These are phyloP conservation scores for Gallinago solitaria DNA, from an alignment of 2,797 vertebrate genomes.

Conservation along the genomic window DNA sequence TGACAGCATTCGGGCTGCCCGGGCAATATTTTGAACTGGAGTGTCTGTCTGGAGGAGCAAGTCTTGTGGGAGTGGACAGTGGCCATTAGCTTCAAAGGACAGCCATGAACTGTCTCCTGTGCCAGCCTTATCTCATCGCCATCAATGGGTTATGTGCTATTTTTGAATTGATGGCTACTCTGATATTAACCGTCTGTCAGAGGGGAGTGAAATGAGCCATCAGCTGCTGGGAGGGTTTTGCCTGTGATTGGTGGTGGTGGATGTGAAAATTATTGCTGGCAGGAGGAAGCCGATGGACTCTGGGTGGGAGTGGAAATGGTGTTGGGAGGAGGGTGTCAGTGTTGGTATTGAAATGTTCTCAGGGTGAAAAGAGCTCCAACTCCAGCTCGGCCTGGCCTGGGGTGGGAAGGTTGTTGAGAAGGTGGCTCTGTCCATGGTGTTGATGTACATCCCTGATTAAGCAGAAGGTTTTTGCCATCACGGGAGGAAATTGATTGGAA, in stretches of 20 bases:
- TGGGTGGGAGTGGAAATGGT: neutral
- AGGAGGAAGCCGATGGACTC: neutral
- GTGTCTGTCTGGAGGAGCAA: neutral
- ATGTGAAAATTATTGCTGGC: neutral
- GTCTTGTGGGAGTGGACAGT: neutral
- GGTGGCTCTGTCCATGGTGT: neutral
- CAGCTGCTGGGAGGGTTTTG: neutral
- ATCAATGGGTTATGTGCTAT: neutral
- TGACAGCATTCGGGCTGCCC: neutral
- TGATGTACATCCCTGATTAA: rapidly evolving
- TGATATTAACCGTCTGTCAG: neutral
- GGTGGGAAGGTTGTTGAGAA: neutral
- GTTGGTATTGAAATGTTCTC: neutral
- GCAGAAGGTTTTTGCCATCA: neutral
- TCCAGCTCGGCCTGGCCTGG: neutral
- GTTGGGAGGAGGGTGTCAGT: neutral
- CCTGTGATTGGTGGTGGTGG: neutral
- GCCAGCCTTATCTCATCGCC: neutral
- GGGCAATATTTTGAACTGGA: neutral
- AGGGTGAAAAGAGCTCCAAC: neutral
- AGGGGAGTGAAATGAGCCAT: neutral
- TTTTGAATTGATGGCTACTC: neutral
- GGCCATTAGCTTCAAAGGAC: neutral
- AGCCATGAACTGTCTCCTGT: neutral
- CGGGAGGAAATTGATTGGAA: neutral